phyloP scores from a whole-genome alignment of 2,797 vertebrate species.

The Iguana delicatissima region DNA sequence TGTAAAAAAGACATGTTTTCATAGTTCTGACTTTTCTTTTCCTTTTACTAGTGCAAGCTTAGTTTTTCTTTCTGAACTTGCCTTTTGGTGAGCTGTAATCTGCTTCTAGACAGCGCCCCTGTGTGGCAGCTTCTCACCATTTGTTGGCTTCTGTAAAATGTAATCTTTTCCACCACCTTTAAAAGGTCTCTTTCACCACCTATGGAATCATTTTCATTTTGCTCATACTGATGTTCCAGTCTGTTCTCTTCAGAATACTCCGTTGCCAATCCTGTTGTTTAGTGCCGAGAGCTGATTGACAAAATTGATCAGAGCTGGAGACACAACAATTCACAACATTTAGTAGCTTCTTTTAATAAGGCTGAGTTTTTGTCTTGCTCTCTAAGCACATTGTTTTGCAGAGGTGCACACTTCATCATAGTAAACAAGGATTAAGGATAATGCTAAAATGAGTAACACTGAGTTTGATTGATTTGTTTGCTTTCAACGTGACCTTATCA shows the following conservation, averaged over 20 bases:
- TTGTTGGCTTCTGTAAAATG: neutral
- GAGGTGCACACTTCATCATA: neutral
- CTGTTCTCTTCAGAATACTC: no score
- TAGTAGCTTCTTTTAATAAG: neutral
- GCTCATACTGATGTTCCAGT: neutral
- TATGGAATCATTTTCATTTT: neutral
- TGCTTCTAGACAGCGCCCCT: slow-evolving; percentile 30
- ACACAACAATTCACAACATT: neutral
- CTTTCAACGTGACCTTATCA: neutral
- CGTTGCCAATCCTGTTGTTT: neutral
- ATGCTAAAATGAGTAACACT: neutral
- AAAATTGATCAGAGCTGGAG: neutral
- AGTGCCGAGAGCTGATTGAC: neutral
- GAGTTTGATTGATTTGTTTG: neutral
- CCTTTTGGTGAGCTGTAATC: neutral
- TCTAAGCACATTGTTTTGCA: neutral
- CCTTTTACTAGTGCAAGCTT: neutral
- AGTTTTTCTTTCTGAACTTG: neutral
- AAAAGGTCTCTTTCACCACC: neutral
- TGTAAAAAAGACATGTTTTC: neutral
- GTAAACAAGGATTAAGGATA: neutral
- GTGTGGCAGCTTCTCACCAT: slow-evolving; percentile 22
- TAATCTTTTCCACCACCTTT: neutral
- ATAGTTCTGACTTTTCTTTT: no score
- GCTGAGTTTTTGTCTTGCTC: neutral